Percentiles rank a stretch among this genome's conserved stretches.
Conservation (phyloP, 2,888 invertebrate genomes). For the Cerastoderma edule region DNA sequence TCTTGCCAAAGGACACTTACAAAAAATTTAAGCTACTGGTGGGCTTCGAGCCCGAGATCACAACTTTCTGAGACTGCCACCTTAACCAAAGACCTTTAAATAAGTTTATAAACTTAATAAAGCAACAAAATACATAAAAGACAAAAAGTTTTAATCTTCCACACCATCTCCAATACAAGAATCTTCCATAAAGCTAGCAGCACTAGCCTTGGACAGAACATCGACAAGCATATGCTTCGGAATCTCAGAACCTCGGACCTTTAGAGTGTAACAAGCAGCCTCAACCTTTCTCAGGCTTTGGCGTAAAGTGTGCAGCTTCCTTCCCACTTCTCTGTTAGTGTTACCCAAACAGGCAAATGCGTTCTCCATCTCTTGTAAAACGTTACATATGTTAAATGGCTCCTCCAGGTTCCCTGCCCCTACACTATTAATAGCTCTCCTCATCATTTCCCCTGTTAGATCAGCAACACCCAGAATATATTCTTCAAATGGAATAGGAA, state of each 20-base stretch:
- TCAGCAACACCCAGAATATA: slow-evolving; percentile 93
- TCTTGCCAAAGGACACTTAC: no score
- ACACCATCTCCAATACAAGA: slow-evolving; percentile 33
- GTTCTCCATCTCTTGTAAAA: slow-evolving; percentile 87
- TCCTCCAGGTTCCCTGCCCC: slow-evolving; percentile 84
- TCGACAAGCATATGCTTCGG: slow-evolving; percentile 88
- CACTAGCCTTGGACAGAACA: slow-evolving; percentile 77
- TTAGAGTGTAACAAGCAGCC: slow-evolving; percentile 91
- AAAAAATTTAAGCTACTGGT: no score
- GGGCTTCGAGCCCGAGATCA: no score
- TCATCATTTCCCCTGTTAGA: slow-evolving; percentile 95
- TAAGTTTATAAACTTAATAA: neutral
- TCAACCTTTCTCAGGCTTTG: slow-evolving; percentile 93
- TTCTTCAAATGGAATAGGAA: slow-evolving; percentile 84
- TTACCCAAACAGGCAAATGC: slow-evolving; percentile 86
- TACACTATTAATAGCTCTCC: slow-evolving; percentile 92
- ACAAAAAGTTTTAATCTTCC: no score
- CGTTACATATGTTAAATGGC: slow-evolving; percentile 86
- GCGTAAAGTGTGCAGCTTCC: slow-evolving; percentile 89
- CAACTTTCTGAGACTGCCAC: no score
- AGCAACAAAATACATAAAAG: no score
- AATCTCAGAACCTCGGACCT: slow-evolving; percentile 92
- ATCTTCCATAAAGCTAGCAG: slow-evolving; percentile 45
- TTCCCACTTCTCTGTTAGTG: slow-evolving; percentile 87
- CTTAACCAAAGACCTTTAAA: no score